Percentiles rank a stretch among this genome's conserved stretches.
Conservation (phyloP, 2,797 vertebrate genomes). For the Synanceia verrucosa region DNA sequence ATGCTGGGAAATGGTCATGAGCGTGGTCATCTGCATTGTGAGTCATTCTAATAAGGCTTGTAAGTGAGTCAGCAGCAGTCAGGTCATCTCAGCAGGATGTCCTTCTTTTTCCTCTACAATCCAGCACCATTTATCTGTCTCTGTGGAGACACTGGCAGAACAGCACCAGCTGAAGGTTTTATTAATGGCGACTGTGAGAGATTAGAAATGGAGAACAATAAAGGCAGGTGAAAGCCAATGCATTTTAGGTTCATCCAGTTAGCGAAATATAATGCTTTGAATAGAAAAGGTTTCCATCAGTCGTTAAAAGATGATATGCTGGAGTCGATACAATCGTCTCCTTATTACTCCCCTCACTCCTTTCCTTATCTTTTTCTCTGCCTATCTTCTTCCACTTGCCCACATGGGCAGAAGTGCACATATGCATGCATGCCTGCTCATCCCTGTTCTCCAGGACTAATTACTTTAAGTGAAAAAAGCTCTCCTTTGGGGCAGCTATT, state of each 20-base stretch:
- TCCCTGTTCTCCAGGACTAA: conserved; percentile 79
- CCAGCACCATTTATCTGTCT: conserved; percentile 10
- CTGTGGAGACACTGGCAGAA: not conserved
- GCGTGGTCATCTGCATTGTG: conserved; percentile 44
- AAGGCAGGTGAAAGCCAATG: conserved; percentile 12
- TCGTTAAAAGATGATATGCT: not conserved
- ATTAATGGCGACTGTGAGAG: conserved; percentile 10
- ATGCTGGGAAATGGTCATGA: conserved; percentile 51
- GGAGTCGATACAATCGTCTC: conserved; percentile 28
- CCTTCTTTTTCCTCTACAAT: conserved; percentile 16
- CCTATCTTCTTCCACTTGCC: not conserved
- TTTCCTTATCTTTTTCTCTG: conserved; percentile 3
- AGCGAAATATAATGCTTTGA: conserved; percentile 2
- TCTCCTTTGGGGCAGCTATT: conserved; percentile 82
- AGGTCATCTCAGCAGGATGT: conserved; percentile 40
- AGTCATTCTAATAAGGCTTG: conserved; percentile 61
- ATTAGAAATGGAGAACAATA: conserved; percentile 17
- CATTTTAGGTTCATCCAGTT: not conserved
- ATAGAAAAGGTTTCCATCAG: conserved; percentile 9
- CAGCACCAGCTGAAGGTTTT: not conserved
- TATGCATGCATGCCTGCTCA: conserved; percentile 53
- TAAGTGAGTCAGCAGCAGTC: conserved; percentile 52
- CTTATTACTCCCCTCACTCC: not conserved
- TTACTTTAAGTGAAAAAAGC: conserved; percentile 83
- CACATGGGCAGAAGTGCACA: conserved; percentile 37